Percentiles rank a stretch among this genome's conserved stretches.
phyloP scores from a whole-genome alignment of 2,888 invertebrate genomes.

The Atherix ibis region DNA sequence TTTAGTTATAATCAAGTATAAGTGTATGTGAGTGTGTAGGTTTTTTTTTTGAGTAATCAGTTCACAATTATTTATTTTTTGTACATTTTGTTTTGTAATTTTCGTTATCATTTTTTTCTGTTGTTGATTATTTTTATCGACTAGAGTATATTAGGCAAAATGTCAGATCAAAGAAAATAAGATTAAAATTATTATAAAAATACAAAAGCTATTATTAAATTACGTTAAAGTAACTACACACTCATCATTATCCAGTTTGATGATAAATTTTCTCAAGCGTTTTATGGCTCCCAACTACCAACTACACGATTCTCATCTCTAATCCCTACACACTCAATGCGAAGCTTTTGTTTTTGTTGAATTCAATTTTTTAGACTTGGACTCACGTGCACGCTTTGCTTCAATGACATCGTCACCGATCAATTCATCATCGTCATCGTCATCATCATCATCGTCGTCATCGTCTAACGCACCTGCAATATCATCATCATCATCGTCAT shows the following conservation, averaged over 20 bases:
- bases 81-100: too few species aligned
- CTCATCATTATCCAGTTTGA: conserved; percentile 5
- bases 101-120: too few species aligned
- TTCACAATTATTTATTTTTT: too few species aligned
- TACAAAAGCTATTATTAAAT: too few species aligned
- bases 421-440: conserved; percentile 49
- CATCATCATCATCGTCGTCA: conserved; percentile 46
- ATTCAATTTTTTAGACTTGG: conserved; percentile 38
- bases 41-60: too few species aligned
- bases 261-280: conserved; percentile 10
- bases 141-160: too few species aligned
- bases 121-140: too few species aligned
- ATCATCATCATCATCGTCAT: conserved; percentile 43
- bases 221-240: too few species aligned
- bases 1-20: too few species aligned
- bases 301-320: neutral
- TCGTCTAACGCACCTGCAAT: conserved; percentile 42
- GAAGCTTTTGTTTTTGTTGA: conserved; percentile 5
- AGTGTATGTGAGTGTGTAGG: too few species aligned
- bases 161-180: too few species aligned
- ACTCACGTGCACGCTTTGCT: conserved; percentile 73
- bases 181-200: too few species aligned
- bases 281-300: conserved; percentile 8
- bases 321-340: conserved; percentile 2
- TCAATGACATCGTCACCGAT: conserved; percentile 44